These are phyloP conservation scores for Onychomys leucogaster DNA, from an alignment of 2,797 vertebrate species.

Conservation along the genomic window DNA sequence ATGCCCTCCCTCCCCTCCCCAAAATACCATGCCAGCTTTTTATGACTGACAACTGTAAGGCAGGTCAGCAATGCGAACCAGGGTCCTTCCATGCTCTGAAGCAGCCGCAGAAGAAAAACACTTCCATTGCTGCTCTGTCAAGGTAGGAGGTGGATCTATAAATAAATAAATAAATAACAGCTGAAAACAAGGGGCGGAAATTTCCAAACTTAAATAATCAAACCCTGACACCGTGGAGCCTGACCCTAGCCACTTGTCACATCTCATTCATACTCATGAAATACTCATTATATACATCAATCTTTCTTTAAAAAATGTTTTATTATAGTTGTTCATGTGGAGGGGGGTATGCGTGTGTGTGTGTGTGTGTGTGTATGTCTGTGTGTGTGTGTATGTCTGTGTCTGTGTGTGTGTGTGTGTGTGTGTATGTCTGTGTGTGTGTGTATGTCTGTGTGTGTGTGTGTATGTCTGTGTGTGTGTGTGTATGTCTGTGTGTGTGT, in stretches of 20 bases:
- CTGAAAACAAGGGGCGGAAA: background rate
- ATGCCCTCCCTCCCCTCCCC: background rate
- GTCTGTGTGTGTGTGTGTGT: background rate
- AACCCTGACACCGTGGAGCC: background rate
- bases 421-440: background rate
- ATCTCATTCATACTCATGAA: background rate
- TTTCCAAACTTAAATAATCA: background rate
- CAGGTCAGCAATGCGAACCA: background rate
- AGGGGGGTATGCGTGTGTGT: background rate
- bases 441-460: too few relatives aligned
- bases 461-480: background rate
- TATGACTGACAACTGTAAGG: background rate
- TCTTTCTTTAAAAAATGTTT: background rate
- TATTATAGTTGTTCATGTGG: background rate
- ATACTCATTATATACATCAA: background rate
- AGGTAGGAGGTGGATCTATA: background rate
- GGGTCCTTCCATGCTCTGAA: background rate
- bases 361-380: background rate
- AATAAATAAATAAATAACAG: too few relatives aligned
- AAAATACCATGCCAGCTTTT: background rate
- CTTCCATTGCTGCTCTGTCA: background rate
- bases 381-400: too few relatives aligned
- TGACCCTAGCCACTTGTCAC: background rate
- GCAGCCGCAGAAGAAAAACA: background rate
- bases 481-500: background rate